Conservation (phyloP, 2,113 vertebrate species). For the Gnathonemus longibarbis region DNA sequence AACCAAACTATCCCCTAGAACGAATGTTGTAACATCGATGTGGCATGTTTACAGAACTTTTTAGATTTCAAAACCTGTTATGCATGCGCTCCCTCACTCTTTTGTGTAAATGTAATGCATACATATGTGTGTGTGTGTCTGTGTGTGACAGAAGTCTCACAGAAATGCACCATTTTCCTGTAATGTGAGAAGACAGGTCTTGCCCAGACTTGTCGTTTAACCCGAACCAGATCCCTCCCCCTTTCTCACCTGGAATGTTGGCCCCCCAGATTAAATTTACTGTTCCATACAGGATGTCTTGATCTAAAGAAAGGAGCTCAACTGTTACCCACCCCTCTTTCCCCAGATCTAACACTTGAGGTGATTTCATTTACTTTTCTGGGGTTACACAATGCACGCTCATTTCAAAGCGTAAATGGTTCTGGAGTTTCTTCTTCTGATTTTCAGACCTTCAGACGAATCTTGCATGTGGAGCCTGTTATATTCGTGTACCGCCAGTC, state of each 20-base stretch:
- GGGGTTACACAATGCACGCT: not conserved
- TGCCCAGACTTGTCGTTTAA: conserved; percentile 36
- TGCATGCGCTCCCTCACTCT: not conserved
- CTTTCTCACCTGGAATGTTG: conserved; percentile 47
- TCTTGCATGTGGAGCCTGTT: not conserved
- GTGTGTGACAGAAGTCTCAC: conserved; percentile 8
- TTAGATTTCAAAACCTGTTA: not conserved
- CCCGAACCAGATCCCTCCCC: conserved; percentile 18
- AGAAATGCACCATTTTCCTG: conserved; percentile 30
- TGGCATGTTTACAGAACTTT: not conserved
- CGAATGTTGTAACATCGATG: not conserved
- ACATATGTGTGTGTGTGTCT: not conserved
- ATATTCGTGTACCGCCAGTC: not conserved
- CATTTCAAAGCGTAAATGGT: not conserved
- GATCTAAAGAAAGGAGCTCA: conserved; percentile 16
- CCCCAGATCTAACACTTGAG: not conserved
- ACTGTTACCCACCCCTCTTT: conserved; percentile 17
- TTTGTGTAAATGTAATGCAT: not conserved
- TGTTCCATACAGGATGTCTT: conserved; percentile 7
- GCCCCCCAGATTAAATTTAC: conserved; percentile 35
- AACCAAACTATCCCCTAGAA: not conserved
- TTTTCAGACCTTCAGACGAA: not conserved
- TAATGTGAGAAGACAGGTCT: conserved; percentile 31
- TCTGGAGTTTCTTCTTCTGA: not conserved
- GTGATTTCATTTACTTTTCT: not conserved